phyloP scores from a whole-genome alignment of 2,113 vertebrate species.

The Panthera leo region DNA sequence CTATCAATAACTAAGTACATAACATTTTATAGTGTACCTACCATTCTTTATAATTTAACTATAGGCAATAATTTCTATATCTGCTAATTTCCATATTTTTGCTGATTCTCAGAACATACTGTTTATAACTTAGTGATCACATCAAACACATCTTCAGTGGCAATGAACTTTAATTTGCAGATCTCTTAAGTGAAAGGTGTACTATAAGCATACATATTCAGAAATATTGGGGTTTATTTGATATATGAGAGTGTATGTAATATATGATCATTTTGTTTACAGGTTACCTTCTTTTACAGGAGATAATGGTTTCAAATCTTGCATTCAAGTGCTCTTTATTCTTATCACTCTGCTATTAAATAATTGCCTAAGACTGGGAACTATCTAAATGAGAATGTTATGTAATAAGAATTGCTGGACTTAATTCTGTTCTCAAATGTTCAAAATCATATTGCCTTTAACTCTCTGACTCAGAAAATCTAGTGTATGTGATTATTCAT shows the following conservation, averaged over 20 bases:
- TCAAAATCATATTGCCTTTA: conserved; percentile 45
- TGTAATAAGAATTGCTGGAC: not conserved
- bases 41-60: conserved; percentile 67
- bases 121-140: conserved; percentile 1
- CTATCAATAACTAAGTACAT: conserved; percentile 22
- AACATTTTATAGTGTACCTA: conserved; percentile 42
- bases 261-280: not conserved
- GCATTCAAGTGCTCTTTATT: not conserved
- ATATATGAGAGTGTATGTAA: not conserved
- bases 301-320: not conserved
- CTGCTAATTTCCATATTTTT: conserved; percentile 58
- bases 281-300: not conserved
- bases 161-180: not conserved
- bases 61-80: conserved; percentile 69
- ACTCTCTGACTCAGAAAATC: not conserved
- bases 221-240: not conserved
- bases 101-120: conserved; percentile 61
- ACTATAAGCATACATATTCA: not conserved
- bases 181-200: conserved; percentile 16
- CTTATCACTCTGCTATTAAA: conserved; percentile 12
- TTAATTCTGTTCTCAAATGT: conserved; percentile 51
- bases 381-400: conserved; percentile 14
- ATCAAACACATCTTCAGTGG: not conserved
- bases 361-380: not conserved
- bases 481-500: conserved; percentile 27